Percentiles rank a stretch among this genome's conserved stretches.
Evolutionary conservation across 1,140 invertebrate species (phyloP).

Genomic region (Megalonaias nervosa): DNA sequence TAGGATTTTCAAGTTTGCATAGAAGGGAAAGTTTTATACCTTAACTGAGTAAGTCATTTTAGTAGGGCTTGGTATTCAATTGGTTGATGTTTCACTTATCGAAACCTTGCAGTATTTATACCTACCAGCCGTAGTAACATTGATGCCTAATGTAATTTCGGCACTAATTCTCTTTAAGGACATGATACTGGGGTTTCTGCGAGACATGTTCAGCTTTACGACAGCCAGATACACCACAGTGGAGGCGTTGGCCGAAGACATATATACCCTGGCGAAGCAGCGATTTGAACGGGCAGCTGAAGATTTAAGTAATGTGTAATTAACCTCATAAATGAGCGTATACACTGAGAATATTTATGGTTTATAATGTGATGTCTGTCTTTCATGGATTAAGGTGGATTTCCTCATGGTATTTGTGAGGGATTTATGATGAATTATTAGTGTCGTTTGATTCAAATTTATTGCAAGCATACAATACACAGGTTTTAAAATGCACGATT

Average conservation of each 20-base stretch:
- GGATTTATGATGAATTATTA: no score
- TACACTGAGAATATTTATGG: no score
- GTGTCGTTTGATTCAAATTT: no score
- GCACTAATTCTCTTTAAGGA: slow-evolving; percentile 75
- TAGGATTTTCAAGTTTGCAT: no score
- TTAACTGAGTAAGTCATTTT: neutral
- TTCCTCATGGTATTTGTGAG: no score
- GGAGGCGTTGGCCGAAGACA: slow-evolving; percentile 77
- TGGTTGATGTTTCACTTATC: neutral
- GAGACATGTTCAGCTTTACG: slow-evolving; percentile 94
- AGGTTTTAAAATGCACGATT: no score
- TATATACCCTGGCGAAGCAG: slow-evolving; percentile 41
- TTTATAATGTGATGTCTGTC: no score
- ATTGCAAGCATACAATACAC: no score
- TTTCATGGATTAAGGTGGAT: no score
- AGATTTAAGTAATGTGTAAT: slow-evolving; percentile 14
- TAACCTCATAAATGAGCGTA: neutral
- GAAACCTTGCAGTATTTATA: neutral
- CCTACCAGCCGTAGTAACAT: neutral
- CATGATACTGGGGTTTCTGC: slow-evolving; percentile 89
- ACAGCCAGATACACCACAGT: slow-evolving; percentile 90
- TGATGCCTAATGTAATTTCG: no score
- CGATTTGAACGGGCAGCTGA: slow-evolving; percentile 35
- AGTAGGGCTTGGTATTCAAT: neutral
- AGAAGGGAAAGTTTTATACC: neutral